phyloP scores from a whole-genome alignment of 92 coral and sea anemone species.

The Actinostola sp. region DNA sequence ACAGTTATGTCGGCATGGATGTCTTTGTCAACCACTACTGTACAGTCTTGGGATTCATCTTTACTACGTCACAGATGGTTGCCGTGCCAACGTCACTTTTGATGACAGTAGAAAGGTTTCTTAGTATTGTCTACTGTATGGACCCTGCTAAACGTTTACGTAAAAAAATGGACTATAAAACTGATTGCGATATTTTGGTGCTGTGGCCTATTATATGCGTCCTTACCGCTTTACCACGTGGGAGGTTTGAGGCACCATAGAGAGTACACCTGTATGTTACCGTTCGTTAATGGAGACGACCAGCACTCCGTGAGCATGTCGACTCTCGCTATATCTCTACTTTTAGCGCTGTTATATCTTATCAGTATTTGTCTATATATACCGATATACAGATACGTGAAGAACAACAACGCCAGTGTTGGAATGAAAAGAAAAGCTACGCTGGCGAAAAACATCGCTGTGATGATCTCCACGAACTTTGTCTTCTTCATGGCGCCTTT shows the following conservation, averaged over 20 bases:
- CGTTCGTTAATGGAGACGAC: slow-evolving; percentile 45
- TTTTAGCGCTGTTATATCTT: slow-evolving; percentile 45
- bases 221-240: slow-evolving; percentile 46
- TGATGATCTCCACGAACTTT: slow-evolving; percentile 60
- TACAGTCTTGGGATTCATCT: slow-evolving; percentile 53
- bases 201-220: slow-evolving; percentile 39
- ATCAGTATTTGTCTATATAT: slow-evolving; percentile 45
- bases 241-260: slow-evolving; percentile 68
- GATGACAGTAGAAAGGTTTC: slow-evolving; percentile 59
- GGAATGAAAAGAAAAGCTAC: slow-evolving; percentile 66
- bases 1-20: slow-evolving; percentile 39
- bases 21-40: slow-evolving; percentile 57
- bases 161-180: slow-evolving; percentile 7
- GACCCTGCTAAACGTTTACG: slow-evolving; percentile 46
- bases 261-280: slow-evolving; percentile 67
- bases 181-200: slow-evolving; percentile 41
- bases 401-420: slow-evolving; percentile 31
- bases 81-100: slow-evolving; percentile 51
- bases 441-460: slow-evolving; percentile 58
- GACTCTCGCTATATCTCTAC: slow-evolving; percentile 38
- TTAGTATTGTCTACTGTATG: slow-evolving; percentile 60
- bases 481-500: slow-evolving; percentile 50
- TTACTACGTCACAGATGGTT: slow-evolving; percentile 57
- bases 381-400: slow-evolving; percentile 46
- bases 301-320: slow-evolving; percentile 7